Evolutionary conservation across 2,888 invertebrate species (phyloP), one percentile per base, ranked within the genome.

Genomic region (Idaea dimidiata): DNA sequence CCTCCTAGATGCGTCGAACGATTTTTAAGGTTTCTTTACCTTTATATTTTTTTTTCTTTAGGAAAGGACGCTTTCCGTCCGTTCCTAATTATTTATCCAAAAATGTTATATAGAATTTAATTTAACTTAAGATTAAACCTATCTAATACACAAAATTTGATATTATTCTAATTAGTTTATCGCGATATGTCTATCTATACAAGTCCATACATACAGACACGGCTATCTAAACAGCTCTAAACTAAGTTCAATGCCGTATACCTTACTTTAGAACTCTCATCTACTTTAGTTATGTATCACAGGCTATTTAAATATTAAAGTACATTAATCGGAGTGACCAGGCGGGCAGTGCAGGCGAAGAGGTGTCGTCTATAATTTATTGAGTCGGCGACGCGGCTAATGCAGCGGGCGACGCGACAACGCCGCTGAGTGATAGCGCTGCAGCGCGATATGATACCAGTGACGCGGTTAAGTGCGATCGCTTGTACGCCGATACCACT

Each of bases 391-490:
- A 89, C 88, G 83, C 80, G 78, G 84, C 89, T 90, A 91, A 91
- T 91, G 91, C 89, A 85, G 81, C 86, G 83, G 80, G 80, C 87
- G 89, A 87, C 66, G 65, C 62, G 43, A 17, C 16, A 55, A 58
- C 65, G 66, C 63, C 88, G 87, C 87, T 89, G 90, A 88, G 83
- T 88, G 91, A 91, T 91, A 90, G 87, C 83, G 85, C 81, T 79
- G 84, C 86, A 83, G 79, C 83, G 81, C 84, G 89, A 89, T 89
- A 89, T 87, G 86, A 87, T 86, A 88, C 81, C 77, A 81, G 83
- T 85, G 89, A 88, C 86, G 85, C 80, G 83, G 84, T 77, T 90
- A 88, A 91, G 91, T 91, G 91, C 91, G 87, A 91, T 91, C 90
- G 88, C 91, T 89, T 91, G 91, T 91, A 87, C 73, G 73, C 81